These are phyloP conservation scores for Gopherus evgoodei DNA, from an alignment of 2,113 vertebrate genomes.

Conservation along the genomic window DNA sequence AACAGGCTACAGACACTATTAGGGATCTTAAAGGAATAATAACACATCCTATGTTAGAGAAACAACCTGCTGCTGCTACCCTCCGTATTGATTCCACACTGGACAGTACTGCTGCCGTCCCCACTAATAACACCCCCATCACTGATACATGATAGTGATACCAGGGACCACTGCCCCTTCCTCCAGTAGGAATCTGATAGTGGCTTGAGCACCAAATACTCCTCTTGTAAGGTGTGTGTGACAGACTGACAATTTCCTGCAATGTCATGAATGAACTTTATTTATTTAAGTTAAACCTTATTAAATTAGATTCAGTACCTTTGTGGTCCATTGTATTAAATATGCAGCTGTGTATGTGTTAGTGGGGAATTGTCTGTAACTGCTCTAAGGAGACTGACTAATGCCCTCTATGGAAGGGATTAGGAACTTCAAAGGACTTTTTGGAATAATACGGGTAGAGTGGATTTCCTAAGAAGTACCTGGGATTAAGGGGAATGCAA, in stretches of 20 bases:
- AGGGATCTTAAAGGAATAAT: not conserved
- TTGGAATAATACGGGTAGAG: not conserved
- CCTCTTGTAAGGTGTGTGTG: not conserved
- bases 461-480: not conserved
- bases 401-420: not conserved
- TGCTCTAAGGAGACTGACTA: not conserved
- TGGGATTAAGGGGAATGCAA: not conserved
- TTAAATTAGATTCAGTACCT: not conserved
- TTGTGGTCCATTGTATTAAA: not conserved
- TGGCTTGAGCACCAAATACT: not conserved
- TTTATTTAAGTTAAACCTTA: not conserved
- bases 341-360: not conserved
- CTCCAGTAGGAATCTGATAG: not conserved
- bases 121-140: not conserved
- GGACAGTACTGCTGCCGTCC: not conserved
- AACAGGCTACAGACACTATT: not conserved
- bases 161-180: not conserved
- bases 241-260: not conserved
- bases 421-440: not conserved
- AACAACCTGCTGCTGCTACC: not conserved
- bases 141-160: not conserved
- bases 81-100: not conserved
- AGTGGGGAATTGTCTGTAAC: not conserved
- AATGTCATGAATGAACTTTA: not conserved
- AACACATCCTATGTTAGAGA: not conserved